Conservation (phyloP, 2,113 vertebrate species). For the Marmota monax region DNA sequence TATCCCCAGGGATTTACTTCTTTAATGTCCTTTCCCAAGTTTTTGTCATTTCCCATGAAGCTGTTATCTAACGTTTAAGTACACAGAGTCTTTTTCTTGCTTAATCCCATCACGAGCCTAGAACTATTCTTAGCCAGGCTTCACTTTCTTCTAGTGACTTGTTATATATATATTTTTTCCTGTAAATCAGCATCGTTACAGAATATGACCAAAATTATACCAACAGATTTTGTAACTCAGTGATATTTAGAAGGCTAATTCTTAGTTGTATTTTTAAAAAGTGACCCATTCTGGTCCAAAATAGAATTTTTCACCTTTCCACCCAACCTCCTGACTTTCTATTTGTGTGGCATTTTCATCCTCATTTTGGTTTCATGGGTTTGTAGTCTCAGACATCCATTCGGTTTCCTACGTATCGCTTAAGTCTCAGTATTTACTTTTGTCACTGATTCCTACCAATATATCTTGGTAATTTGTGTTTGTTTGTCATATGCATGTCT, state of each 20-base stretch:
- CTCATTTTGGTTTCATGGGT: not conserved
- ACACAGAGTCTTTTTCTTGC: constrained; percentile 56
- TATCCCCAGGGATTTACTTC: constrained; percentile 68
- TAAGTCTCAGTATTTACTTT: not conserved
- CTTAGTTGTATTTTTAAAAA: constrained; percentile 7
- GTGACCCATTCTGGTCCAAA: not conserved
- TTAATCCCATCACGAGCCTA: constrained; percentile 41
- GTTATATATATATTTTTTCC: not conserved
- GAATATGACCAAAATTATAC: constrained; percentile 29
- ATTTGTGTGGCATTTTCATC: not conserved
- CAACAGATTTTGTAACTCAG: not conserved
- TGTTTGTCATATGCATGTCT: not conserved
- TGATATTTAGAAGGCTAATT: constrained; percentile 26
- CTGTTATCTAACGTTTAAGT: constrained; percentile 58
- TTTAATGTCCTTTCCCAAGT: constrained; percentile 72
- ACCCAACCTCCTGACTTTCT: not conserved
- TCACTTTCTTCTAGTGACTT: constrained; percentile 48
- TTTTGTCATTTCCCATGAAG: constrained; percentile 77
- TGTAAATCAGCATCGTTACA: constrained; percentile 37
- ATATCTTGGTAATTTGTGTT: not conserved
- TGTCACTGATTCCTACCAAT: constrained; percentile 15
- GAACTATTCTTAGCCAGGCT: constrained; percentile 69
- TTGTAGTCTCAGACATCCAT: not conserved
- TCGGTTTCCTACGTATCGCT: not conserved
- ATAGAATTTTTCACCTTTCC: not conserved